Base-by-base conservation (phyloP, 2,797 vertebrate genomes). In the Pseudochirops cupreus region DNA sequence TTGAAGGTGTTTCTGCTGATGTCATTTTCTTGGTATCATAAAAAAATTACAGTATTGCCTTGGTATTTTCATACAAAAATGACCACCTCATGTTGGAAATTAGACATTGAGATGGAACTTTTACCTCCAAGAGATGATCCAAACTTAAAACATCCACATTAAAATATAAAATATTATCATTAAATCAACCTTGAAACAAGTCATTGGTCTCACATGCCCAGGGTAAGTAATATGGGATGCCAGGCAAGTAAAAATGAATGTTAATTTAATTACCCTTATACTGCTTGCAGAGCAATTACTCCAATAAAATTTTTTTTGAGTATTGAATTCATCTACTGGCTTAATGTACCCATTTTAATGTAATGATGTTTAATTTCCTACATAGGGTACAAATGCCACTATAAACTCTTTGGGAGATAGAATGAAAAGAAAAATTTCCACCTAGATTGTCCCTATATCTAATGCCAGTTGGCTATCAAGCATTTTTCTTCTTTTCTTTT, bases 401-500 rank as follows among this genome's bases (percentile, higher is more conserved):
- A 95, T 89, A 96, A 90, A 46, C 55, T 92, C 97, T 97, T 94
- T 46, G 90, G 54, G 95, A 56, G 92, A 1, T 53, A 74, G 13
- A 95, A 26, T 50, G 94, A 94, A 96, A 93, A 92, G 18, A 91
- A 93, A 74, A 57, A 55, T 58, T 94, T 92, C 74, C 92, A 33
- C 55, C 56, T 95, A 92, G n/a, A 92, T 29, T 50, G 93, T 11
- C 29, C 29, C 56, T 24, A 54, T 13, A 91, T 26, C 33, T 95
- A 94, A 93, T 57, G 29, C 92, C 58, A 50, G 93, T 29, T 46
- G 29, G 67, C 93, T 95, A 96, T 87, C 26, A 31, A 95, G 46
- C 57, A 59, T 95, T 96, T 96, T 95, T 96, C 93, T 95, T 92
- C 92, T 94, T 57, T 97, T 92, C 92, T 94, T 57, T 97, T 96